Conservation (phyloP, 2,888 invertebrate species). For the Craniophora ligustri region DNA sequence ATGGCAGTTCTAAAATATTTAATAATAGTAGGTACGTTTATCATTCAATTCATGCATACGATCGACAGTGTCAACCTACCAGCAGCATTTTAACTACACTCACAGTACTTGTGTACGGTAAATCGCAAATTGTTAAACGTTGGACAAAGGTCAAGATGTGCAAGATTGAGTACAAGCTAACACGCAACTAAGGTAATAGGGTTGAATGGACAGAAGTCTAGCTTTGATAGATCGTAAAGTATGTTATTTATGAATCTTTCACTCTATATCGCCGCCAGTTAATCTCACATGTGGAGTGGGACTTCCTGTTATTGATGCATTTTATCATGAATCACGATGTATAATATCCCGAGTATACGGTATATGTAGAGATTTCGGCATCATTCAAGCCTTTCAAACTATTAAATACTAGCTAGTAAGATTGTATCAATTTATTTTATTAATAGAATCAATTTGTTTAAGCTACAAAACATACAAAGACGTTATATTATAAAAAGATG, state of each 20-base stretch:
- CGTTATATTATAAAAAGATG: no score
- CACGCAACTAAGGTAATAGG: conserved; percentile 7
- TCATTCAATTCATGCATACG: conserved; percentile 40
- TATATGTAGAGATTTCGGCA: not conserved
- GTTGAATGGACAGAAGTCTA: conserved; percentile 12
- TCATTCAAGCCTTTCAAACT: no score
- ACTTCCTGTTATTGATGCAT: not conserved
- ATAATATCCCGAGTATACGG: not conserved
- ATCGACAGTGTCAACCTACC: conserved; percentile 10
- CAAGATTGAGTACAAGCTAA: conserved; percentile 16
- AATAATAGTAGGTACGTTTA: conserved; percentile 30
- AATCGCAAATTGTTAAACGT: conserved; percentile 28
- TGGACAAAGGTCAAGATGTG: conserved; percentile 33
- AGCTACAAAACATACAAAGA: no score
- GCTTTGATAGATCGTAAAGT: conserved; percentile 11
- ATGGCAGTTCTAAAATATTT: conserved; percentile 40
- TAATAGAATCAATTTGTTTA: no score
- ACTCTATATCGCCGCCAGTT: not conserved
- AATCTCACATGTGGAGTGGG: not conserved
- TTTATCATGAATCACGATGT: not conserved
- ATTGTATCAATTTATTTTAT: no score
- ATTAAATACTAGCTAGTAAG: no score
- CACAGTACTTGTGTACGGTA: conserved; percentile 17
- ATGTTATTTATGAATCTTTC: not conserved
- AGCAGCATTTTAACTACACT: conserved; percentile 31